Evolutionary conservation across 2,888 invertebrate genomes (phyloP), one percentile per base, ranked within the genome.

Genomic region (Epirrita christyi): DNA sequence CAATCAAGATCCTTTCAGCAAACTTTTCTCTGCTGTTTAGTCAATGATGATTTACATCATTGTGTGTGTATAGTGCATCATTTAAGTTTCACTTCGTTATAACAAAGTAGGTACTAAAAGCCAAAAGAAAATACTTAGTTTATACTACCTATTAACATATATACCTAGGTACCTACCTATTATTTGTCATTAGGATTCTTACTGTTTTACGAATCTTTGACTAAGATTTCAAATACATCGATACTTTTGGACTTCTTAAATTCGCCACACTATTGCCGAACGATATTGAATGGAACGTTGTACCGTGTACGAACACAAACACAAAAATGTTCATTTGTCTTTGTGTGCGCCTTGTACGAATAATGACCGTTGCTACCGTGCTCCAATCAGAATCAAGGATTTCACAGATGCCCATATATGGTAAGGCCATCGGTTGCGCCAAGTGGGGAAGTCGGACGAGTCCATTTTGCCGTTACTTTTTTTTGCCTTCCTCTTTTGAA

Each of bases 341-440:
- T 69, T 70, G 81, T 78, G 81, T 75, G 74, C 67, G 72, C 71
- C 68, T 65, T 80, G 76, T 88, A 78, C 74, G 72, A 78, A 88
- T 86, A 82, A 85, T 81, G 86, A 92, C 92, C 92, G 93, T 92
- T 88, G 86, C 75, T 71, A 66, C 71, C 72, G 81, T 88, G 78
- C 65, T 90, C 95, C 96, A 96, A 96, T 96, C 93, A 91, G 84
- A 87, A 81, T 72, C 77, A 93, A 80, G 88, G 81, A 92, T 93
- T 93, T 93, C 93, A 94, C 94, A 93, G 94, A 95, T 95, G 95
- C 94, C 96, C 95, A 95, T 95, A 95, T 95, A 95, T 94, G 96
- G 96, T 94, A 94, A 94, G 93, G 93, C 93, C 93, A 94, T 92
- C 93, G 92, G 92, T 92, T 84, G 83, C 78, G 77, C 75, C 72